Evolutionary conservation across 2,113 vertebrate genomes (phyloP).

Genomic region (Paradoxurus hermaphroditus): DNA sequence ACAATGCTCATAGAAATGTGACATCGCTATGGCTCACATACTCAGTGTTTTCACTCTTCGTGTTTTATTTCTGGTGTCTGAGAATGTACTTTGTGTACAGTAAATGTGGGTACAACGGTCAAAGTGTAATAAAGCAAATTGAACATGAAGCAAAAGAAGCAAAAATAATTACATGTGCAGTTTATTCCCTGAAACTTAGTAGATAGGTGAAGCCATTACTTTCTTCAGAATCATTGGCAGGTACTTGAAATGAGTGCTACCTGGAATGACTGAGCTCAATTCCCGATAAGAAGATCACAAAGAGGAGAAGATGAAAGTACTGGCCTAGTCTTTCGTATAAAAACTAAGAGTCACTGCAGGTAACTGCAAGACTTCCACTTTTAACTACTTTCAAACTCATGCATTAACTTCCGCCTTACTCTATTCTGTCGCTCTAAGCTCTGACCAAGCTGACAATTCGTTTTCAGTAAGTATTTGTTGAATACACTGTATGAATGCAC

Average conservation of each 20-base stretch:
- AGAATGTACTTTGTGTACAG: constrained; percentile 5
- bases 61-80: constrained; percentile 21
- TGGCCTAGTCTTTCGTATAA: neutral
- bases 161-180: neutral
- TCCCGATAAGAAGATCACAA: neutral
- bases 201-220: neutral
- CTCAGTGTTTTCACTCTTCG: neutral
- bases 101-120: neutral
- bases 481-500: neutral
- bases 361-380: neutral
- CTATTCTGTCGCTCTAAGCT: neutral
- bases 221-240: neutral
- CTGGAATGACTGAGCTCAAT: neutral
- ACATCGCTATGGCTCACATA: neutral
- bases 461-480: neutral
- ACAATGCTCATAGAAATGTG: constrained; percentile 22
- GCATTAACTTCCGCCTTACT: neutral
- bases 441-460: neutral
- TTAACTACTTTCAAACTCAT: neutral
- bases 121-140: constrained; percentile 46
- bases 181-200: constrained; percentile 1
- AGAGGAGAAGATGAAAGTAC: neutral
- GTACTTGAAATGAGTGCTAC: neutral
- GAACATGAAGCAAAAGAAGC: neutral
- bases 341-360: neutral